These are phyloP conservation scores for Leptoclinus maculatus DNA, from an alignment of 2,797 vertebrate genomes.

Conservation along the genomic window DNA sequence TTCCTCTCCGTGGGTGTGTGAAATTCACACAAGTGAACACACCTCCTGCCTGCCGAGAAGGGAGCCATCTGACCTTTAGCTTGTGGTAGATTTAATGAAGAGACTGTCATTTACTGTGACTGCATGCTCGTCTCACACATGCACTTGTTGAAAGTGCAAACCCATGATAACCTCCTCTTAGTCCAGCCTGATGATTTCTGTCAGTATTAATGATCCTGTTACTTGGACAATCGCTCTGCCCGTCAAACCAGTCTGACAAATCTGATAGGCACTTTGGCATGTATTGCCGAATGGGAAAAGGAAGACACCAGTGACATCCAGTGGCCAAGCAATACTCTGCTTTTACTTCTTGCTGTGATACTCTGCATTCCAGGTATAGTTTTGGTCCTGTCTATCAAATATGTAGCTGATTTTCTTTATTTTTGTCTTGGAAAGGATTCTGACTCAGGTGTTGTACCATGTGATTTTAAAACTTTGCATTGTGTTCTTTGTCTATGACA, in stretches of 20 bases:
- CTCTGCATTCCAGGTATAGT: background rate
- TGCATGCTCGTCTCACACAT: constrained; percentile 44
- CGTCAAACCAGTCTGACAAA: constrained; percentile 24
- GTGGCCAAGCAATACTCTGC: constrained; percentile 39
- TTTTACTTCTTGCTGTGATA: background rate
- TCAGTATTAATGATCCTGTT: constrained; percentile 36
- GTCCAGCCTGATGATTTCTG: constrained; percentile 27
- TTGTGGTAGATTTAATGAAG: constrained; percentile 71
- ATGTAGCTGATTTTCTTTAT: background rate
- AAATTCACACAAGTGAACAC: constrained; percentile 75
- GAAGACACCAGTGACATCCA: constrained; percentile 69
- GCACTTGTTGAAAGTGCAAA: constrained; percentile 41
- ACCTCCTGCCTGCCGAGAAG: constrained; percentile 68
- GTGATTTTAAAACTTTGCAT: background rate
- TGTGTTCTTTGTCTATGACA: background rate
- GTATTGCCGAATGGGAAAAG: background rate
- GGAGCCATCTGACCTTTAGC: constrained; percentile 79
- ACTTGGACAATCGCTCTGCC: constrained; percentile 17
- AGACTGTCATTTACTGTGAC: constrained; percentile 63
- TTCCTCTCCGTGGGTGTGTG: constrained; percentile 74
- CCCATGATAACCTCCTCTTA: constrained; percentile 16
- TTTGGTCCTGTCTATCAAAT: background rate
- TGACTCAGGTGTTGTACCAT: background rate
- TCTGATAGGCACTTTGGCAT: background rate
- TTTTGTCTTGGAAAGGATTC: background rate